Conservation (phyloP, 2,888 invertebrate species). For the Drosophila sordidapex region DNA sequence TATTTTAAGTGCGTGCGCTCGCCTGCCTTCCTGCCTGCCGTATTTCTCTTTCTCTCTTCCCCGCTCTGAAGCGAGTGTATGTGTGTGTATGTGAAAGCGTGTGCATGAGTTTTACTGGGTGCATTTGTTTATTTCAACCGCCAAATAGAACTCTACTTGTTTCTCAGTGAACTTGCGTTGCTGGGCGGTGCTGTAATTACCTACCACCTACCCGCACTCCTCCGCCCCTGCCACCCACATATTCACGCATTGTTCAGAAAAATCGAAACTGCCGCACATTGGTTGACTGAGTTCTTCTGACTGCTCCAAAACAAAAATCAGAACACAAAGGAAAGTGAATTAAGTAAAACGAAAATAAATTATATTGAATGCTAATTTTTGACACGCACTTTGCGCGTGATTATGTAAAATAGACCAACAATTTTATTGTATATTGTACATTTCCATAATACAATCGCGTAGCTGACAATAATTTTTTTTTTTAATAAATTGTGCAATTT, state of each 20-base stretch:
- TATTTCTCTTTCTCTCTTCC: conserved; percentile 6
- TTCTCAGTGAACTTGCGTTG: conserved; percentile 55
- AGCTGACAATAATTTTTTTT: conserved; percentile 28
- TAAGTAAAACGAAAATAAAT: conserved; percentile 30
- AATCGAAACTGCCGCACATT: conserved; percentile 61
- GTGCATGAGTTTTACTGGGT: conserved; percentile 26
- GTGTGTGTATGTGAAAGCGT: conserved; percentile 1
- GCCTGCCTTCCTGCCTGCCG: not conserved
- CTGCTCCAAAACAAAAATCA: conserved; percentile 12
- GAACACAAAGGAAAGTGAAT: conserved; percentile 21
- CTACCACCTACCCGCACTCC: not conserved
- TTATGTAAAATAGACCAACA: conserved; percentile 31
- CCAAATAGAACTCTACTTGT: conserved; percentile 36
- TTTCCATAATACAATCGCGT: conserved; percentile 40
- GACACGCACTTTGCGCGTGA: conserved; percentile 17
- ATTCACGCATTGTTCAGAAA: conserved; percentile 35
- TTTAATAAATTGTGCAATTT: conserved; percentile 31
- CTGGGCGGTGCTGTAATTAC: conserved; percentile 57
- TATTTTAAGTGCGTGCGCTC: conserved; percentile 14
- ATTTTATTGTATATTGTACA: conserved; percentile 28
- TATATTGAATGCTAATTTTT: conserved; percentile 23
- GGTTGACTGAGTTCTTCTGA: conserved; percentile 20
- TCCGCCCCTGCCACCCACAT: not conserved
- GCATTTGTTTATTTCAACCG: conserved; percentile 56
- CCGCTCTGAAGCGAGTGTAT: conserved; percentile 6